A percentile compares a stretch with the other conserved stretches of the same genome.
Conservation (phyloP, 2,113 vertebrate species). For the Acanthochromis polyacanthus region DNA sequence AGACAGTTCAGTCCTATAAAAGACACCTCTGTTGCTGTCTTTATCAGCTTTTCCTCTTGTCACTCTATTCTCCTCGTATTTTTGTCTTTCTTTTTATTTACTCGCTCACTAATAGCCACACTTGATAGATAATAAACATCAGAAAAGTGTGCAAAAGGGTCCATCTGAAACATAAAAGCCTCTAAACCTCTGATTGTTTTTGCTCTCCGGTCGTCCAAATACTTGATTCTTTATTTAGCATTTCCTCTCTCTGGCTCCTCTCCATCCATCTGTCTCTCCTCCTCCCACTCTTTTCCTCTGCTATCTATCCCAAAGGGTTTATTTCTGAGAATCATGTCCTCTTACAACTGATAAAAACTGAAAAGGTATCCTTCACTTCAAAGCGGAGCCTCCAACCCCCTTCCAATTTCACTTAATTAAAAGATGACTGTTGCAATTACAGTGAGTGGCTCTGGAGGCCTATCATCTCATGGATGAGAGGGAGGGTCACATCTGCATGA, state of each 20-base stretch:
- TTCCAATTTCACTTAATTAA: slow-evolving; percentile 78
- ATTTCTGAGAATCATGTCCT: slow-evolving; percentile 41
- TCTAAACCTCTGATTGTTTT: slow-evolving; percentile 35
- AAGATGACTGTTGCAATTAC: slow-evolving; percentile 77
- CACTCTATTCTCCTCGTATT: slow-evolving; percentile 1
- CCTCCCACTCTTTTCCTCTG: background rate
- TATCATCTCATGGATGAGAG: slow-evolving; percentile 67
- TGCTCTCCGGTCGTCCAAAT: slow-evolving; percentile 34
- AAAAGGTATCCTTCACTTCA: slow-evolving; percentile 73
- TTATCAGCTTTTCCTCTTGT: slow-evolving; percentile 24
- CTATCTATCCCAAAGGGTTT: slow-evolving; percentile 32
- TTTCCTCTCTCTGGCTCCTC: slow-evolving; percentile 46
- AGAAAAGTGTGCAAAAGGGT: background rate
- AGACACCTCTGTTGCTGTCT: slow-evolving; percentile 39
- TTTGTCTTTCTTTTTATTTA: background rate
- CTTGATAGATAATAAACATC: slow-evolving; percentile 2
- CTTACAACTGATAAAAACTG: slow-evolving; percentile 66
- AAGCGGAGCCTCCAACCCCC: slow-evolving; percentile 59
- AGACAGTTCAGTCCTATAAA: slow-evolving; percentile 60
- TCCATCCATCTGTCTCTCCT: slow-evolving; percentile 29
- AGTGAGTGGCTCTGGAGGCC: slow-evolving; percentile 67
- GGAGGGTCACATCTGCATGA: slow-evolving; percentile 76
- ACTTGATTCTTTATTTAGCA: slow-evolving; percentile 55
- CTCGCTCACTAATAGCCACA: background rate
- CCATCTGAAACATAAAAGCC: slow-evolving; percentile 16